Evolutionary conservation across 2,797 vertebrate genomes (phyloP), one percentile per base, ranked within the genome.

Genomic region (Aplochiton taeniatus): DNA sequence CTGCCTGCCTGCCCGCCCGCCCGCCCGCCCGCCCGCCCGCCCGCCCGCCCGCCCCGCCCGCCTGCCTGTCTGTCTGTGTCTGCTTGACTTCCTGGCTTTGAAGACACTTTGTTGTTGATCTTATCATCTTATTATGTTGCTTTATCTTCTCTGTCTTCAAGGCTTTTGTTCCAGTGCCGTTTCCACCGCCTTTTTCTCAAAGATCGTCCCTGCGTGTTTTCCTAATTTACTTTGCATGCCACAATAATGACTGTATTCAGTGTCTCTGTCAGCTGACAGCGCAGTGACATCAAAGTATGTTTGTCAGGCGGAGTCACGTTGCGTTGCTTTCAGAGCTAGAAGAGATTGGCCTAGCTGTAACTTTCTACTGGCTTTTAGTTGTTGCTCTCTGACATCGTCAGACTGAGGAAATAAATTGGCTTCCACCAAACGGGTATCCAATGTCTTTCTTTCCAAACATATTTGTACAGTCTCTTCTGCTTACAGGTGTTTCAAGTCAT

Each of bases 241-340:
- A 31, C 31, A 31, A 31, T 84, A 85, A 84, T 81, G 77, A 77
- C 74, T 80, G 67, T 87, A 74, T 87, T 80, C 73, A 62, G 72
- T 59, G 73, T 69, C 82, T 81, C 79, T 77, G 76, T 83, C 84
- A 83, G 54, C 69, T 68, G 66, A 67, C 60, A 72, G 65, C 3
- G 31, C 31, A 3, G 31, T 31, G 31, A 31, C 3, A 31, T 31
- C 31, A 31, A 31, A 31, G 3, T 31, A 3, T 31, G 31, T 31
- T 31, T 31, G 31, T 31, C 61, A 67, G 75, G 59, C 69, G 70
- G 54, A 73, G 52, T 69, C 42, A 51, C 63, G 69, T 69, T 65
- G 17, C 63, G 41, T 63, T 69, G 8, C 74, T 86, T 85, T 90
- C 73, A 79, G 31, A 31, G 31, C 2, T 3, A 31, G 2, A 31